A percentile compares a stretch with the other conserved stretches of the same genome.
Conservation (phyloP, 2,888 invertebrate species). For the Stenodema calcarata region DNA sequence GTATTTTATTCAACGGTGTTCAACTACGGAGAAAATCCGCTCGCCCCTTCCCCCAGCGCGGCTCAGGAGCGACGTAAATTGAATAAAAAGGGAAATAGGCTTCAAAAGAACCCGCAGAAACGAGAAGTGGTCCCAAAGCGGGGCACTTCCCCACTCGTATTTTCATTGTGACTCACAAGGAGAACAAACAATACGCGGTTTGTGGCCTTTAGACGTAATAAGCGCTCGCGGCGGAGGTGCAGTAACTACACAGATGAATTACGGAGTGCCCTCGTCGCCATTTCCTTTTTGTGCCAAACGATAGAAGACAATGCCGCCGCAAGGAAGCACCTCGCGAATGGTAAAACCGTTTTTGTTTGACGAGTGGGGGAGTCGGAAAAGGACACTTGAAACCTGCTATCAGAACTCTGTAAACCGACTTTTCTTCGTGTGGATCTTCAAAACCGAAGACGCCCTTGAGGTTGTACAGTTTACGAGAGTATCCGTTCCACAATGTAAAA, state of each 20-base stretch:
- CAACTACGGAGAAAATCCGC: neutral
- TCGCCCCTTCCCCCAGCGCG: neutral
- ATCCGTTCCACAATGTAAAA: no score
- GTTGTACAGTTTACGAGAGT: neutral
- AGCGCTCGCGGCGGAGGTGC: neutral
- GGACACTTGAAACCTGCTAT: neutral
- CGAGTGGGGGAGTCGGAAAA: neutral
- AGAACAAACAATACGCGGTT: neutral
- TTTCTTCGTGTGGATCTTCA: neutral
- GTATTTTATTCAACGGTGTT: neutral
- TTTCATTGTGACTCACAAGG: neutral
- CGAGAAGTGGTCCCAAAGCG: neutral
- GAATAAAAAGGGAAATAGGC: neutral
- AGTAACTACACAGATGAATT: conserved; percentile 2
- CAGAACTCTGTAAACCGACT: neutral
- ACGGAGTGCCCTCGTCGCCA: neutral
- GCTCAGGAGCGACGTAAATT: neutral
- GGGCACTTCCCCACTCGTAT: neutral
- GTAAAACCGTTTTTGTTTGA: neutral
- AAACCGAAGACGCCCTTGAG: neutral
- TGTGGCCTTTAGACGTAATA: conserved; percentile 2
- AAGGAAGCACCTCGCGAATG: neutral
- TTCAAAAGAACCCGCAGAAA: neutral
- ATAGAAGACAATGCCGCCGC: neutral
- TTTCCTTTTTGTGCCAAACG: neutral